These are phyloP conservation scores for Carettochelys insculpta DNA, from an alignment of 2,113 vertebrate genomes.

Conservation along the genomic window DNA sequence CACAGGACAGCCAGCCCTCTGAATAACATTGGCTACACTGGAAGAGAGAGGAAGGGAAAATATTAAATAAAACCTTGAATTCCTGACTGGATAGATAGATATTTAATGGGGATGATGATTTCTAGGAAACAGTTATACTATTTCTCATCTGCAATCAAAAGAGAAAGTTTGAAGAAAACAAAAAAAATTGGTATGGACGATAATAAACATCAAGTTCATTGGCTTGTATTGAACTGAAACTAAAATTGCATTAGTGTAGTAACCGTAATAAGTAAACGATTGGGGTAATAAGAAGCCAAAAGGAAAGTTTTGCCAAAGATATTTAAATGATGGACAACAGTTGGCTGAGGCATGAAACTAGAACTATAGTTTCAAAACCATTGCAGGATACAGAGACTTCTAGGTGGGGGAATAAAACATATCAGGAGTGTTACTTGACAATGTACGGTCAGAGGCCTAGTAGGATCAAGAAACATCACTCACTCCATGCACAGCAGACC, in stretches of 20 bases:
- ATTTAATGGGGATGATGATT: background rate
- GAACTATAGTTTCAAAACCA: background rate
- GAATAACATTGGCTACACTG: conserved; percentile 93
- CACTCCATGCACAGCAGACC: background rate
- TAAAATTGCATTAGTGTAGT: background rate
- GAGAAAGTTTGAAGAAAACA: background rate
- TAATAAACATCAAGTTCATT: background rate
- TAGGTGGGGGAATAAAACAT: background rate
- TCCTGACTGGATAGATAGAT: background rate
- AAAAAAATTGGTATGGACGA: background rate
- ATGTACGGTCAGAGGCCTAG: background rate
- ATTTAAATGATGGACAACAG: background rate
- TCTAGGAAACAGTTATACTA: background rate
- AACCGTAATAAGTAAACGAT: background rate
- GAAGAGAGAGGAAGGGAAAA: conserved; percentile 30
- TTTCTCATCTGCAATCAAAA: background rate
- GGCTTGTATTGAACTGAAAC: background rate
- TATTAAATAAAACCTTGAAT: background rate
- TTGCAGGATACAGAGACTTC: background rate
- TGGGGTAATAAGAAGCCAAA: background rate
- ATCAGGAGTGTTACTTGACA: background rate
- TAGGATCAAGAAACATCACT: background rate
- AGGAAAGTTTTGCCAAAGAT: background rate
- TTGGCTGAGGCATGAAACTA: background rate
- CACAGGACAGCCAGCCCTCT: conserved; percentile 93